These are phyloP conservation scores for Leptodirus hochenwartii DNA, from an alignment of 2,888 invertebrate genomes.

Conservation along the genomic window DNA sequence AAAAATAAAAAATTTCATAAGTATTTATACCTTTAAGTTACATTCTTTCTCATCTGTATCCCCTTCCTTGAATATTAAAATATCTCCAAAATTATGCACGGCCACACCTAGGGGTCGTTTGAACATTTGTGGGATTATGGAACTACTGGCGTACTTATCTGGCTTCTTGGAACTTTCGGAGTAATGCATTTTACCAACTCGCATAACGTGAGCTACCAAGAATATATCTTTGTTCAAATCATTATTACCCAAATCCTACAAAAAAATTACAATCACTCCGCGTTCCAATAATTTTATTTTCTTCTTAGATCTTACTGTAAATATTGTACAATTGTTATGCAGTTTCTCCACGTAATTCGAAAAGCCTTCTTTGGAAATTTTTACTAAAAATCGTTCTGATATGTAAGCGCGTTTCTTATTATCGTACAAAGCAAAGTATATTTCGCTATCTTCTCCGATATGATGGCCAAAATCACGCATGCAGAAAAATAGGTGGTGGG, in stretches of 20 bases:
- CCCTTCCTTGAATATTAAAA: conserved; percentile 37
- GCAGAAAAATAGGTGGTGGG: conserved; percentile 70
- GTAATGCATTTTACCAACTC: conserved; percentile 70
- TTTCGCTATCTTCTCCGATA: conserved; percentile 76
- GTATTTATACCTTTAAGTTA: conserved; percentile 40
- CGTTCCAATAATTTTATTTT: no score
- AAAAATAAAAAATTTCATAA: background rate
- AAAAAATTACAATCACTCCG: conserved; percentile 11
- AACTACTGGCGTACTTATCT: conserved; percentile 22
- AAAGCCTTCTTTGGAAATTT: conserved; percentile 78
- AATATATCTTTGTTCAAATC: conserved; percentile 75
- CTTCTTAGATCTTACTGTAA: conserved; percentile 45
- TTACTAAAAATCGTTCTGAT: conserved; percentile 77
- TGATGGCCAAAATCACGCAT: conserved; percentile 79
- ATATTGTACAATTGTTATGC: conserved; percentile 76
- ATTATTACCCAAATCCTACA: conserved; percentile 62
- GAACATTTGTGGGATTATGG: conserved; percentile 29
- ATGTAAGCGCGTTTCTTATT: conserved; percentile 57
- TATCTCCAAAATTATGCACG: conserved; percentile 54
- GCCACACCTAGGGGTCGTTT: conserved; percentile 77
- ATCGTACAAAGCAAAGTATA: conserved; percentile 76
- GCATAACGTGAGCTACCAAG: conserved; percentile 77
- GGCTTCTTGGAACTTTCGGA: conserved; percentile 32
- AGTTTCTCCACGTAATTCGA: conserved; percentile 76
- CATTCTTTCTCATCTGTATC: conserved; percentile 59